Evolutionary conservation across 2,888 invertebrate genomes (phyloP).

Genomic region (Sthenelais limicola): DNA sequence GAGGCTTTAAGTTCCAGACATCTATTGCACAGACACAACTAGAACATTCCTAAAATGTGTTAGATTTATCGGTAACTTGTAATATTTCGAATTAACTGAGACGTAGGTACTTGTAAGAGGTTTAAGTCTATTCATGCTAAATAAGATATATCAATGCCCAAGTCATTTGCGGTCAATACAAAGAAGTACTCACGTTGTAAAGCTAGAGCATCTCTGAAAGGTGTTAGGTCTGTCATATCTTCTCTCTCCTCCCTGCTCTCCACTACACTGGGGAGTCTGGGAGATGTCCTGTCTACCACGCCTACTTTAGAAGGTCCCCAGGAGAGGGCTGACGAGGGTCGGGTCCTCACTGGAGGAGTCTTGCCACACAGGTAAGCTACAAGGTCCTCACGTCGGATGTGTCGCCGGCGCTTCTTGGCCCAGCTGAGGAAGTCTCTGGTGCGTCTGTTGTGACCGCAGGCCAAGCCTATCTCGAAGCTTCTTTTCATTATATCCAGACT

Average conservation of each 20-base stretch:
- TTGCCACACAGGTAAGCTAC: conserved; percentile 82
- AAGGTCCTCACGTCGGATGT: conserved; percentile 83
- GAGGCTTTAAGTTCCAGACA: no score
- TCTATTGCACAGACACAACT: no score
- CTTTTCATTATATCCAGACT: conserved; percentile 81
- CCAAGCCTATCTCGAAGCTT: conserved; percentile 80
- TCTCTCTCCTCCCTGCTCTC: conserved; percentile 46
- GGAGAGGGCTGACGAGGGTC: conserved; percentile 47
- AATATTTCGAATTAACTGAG: no score
- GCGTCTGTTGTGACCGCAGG: conserved; percentile 82
- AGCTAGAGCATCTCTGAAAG: conserved; percentile 83
- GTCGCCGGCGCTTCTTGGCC: conserved; percentile 80
- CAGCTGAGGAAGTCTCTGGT: conserved; percentile 84
- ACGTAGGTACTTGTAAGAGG: no score
- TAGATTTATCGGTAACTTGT: no score
- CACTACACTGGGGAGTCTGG: conserved; percentile 18
- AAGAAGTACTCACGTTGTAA: conserved; percentile 76
- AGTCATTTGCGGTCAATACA: no score
- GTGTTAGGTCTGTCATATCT: conserved; percentile 78
- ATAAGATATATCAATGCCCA: no score
- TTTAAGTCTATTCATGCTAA: no score
- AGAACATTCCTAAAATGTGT: no score
- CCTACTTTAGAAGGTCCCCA: conserved; percentile 39
- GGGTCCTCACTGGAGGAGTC: conserved; percentile 75
- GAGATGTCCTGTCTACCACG: conserved; percentile 26